These are phyloP conservation scores for Nesoenas mayeri DNA, from an alignment of 2,113 vertebrate genomes.

Conservation along the genomic window DNA sequence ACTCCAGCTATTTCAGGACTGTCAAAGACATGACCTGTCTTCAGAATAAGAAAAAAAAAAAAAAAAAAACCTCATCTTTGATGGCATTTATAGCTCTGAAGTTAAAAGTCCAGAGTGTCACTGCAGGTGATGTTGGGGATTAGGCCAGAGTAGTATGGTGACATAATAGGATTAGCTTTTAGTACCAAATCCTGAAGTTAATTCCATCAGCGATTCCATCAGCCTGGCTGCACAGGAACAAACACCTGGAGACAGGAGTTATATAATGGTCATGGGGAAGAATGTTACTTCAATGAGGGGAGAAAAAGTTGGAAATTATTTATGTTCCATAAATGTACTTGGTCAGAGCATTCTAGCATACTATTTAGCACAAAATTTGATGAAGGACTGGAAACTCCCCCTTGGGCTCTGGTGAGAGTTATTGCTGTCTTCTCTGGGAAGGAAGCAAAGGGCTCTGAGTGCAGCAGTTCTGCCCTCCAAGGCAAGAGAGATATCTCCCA, in stretches of 20 bases:
- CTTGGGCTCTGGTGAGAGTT: not conserved
- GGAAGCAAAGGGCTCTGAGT: not conserved
- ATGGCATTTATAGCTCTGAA: constrained; percentile 23
- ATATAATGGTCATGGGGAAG: not conserved
- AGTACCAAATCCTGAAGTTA: constrained; percentile 22
- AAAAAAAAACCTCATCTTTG: not conserved
- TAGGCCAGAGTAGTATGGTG: not conserved
- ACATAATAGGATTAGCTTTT: constrained; percentile 46
- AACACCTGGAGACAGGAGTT: not conserved
- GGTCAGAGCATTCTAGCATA: not conserved
- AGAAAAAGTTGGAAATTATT: not conserved
- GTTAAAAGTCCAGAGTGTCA: not conserved
- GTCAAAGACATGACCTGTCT: not conserved
- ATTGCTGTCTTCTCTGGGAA: not conserved
- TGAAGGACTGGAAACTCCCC: not conserved
- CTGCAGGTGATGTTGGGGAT: not conserved
- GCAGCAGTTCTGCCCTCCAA: not conserved
- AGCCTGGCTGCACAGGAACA: not conserved
- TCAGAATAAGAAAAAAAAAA: not conserved
- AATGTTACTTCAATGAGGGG: not conserved
- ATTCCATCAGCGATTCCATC: not conserved
- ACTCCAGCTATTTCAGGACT: not conserved
- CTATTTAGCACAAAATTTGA: not conserved
- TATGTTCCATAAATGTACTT: not conserved
- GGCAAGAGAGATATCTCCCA: not conserved